Evolutionary conservation across 2,113 vertebrate species (phyloP).

Genomic region (Cairina moschata): DNA sequence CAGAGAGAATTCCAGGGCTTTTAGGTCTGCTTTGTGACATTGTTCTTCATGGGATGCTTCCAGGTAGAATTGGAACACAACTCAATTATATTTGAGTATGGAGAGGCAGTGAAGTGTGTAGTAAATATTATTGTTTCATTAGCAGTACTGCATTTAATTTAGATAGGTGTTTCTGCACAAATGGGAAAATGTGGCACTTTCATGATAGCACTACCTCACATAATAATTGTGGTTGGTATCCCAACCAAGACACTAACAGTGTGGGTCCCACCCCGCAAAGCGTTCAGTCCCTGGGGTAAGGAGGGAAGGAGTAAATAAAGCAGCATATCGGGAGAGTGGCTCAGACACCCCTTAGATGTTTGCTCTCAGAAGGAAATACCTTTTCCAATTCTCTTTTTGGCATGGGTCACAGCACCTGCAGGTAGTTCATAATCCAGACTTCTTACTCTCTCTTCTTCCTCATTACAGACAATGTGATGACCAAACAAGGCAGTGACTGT

Average conservation of each 20-base stretch:
- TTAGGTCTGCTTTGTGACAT: not conserved
- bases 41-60: not conserved
- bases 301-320: not conserved
- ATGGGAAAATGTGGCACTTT: slow-evolving; percentile 1
- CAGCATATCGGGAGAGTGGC: rapidly evolving
- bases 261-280: not conserved
- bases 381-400: not conserved
- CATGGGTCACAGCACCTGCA: not conserved
- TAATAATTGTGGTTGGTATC: not conserved
- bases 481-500: not conserved
- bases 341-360: not conserved
- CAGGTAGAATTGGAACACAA: not conserved
- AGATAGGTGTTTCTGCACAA: slow-evolving; percentile 52
- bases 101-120: slow-evolving; percentile 37
- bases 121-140: slow-evolving; percentile 56
- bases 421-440: not conserved
- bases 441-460: not conserved
- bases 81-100: slow-evolving; percentile 27
- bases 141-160: slow-evolving; percentile 59
- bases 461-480: not conserved
- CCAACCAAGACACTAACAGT: not conserved
- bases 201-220: not conserved
- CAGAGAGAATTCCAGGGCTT: not conserved
- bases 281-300: not conserved
- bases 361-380: not conserved